phyloP scores from a whole-genome alignment of 1,140 invertebrate species.

The Drosophila pectinifera region DNA sequence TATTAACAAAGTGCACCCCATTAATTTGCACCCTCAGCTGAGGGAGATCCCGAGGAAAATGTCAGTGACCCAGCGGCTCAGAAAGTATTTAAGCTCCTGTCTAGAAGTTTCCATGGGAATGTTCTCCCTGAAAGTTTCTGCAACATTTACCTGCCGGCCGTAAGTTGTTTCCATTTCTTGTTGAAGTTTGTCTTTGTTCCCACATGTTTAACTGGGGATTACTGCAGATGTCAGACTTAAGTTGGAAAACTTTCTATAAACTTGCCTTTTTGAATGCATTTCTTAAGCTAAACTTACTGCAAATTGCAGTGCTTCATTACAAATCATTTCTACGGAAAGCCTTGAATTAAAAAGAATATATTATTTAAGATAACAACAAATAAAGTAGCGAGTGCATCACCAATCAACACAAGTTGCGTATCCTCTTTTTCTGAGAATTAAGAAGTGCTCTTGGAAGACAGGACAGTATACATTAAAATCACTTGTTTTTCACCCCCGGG shows the following conservation, averaged over 20 bases:
- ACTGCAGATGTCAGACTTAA: conserved; percentile 14
- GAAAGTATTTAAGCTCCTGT: conserved; percentile 3
- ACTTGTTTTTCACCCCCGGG: neutral
- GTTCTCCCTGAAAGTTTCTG: conserved; percentile 23
- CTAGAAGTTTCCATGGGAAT: conserved; percentile 30
- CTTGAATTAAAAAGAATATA: too few relatives aligned
- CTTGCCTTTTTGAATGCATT: neutral
- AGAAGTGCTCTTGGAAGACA: too few relatives aligned
- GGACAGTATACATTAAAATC: neutral
- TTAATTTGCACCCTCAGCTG: conserved; percentile 6
- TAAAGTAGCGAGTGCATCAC: too few relatives aligned
- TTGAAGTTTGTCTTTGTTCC: conserved; percentile 10
- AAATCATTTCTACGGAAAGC: too few relatives aligned
- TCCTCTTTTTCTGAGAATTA: too few relatives aligned
- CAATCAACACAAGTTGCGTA: too few relatives aligned
- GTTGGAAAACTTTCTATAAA: conserved; percentile 3
- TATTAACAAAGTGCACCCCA: conserved; percentile 16
- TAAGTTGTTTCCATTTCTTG: neutral
- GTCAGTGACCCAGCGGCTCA: conserved; percentile 14
- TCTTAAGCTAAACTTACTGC: neutral
- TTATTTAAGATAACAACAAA: too few relatives aligned
- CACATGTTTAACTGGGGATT: conserved; percentile 5
- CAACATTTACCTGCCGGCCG: conserved; percentile 8
- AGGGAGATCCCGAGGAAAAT: neutral
- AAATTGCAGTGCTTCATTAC: neutral